Evolutionary conservation across 2,113 vertebrate species (phyloP).

Genomic region (Myotis lucifugus): DNA sequence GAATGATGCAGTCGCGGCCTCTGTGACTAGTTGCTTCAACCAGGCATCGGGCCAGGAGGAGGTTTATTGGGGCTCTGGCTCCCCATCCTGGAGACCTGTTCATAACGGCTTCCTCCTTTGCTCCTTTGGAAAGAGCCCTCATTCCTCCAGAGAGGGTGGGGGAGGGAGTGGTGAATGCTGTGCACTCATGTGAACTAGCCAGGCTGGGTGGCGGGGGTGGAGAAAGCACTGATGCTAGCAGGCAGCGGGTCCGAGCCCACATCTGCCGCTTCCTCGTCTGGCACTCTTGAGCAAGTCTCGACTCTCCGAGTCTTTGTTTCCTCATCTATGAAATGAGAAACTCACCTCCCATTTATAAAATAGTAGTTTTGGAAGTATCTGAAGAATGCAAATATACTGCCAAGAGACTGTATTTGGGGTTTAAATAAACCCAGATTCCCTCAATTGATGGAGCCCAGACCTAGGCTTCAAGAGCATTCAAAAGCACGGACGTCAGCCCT

Average conservation of each 20-base stretch:
- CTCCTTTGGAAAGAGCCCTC: fast-evolving
- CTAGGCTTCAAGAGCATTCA: background rate
- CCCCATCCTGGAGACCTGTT: background rate
- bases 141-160: fast-evolving
- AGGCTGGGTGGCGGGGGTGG: background rate
- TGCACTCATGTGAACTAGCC: background rate
- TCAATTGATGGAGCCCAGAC: no score
- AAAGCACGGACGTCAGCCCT: background rate
- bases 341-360: background rate
- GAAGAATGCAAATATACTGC: background rate
- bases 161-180: fast-evolving
- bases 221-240: fast-evolving
- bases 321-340: background rate
- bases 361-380: background rate
- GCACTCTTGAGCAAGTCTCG: background rate
- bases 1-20: background rate
- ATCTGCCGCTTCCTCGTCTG: background rate
- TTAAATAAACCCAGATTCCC: background rate
- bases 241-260: background rate
- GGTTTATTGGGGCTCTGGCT: background rate
- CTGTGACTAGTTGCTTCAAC: background rate
- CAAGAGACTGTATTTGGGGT: background rate
- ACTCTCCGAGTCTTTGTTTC: background rate
- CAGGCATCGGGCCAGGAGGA: background rate
- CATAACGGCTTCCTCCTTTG: background rate